phyloP scores from a whole-genome alignment of 2,113 vertebrate genomes.

The Todiramphus saurophagus region DNA sequence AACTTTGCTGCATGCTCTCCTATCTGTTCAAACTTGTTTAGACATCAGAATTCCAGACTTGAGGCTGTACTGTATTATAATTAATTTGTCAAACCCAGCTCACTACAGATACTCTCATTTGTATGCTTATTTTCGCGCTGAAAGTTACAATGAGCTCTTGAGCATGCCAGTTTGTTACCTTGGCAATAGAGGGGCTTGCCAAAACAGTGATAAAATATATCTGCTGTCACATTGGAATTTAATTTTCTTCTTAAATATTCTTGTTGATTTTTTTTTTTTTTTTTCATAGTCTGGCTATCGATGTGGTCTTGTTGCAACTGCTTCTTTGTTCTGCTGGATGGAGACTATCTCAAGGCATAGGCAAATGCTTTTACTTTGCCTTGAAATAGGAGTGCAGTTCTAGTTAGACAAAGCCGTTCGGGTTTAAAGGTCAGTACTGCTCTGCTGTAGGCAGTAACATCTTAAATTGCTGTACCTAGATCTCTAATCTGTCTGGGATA shows the following conservation, averaged over 20 bases:
- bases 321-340: neutral
- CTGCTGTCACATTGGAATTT: neutral
- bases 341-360: neutral
- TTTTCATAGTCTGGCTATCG: rapidly evolving
- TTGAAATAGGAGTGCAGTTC: neutral
- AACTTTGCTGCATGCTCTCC: neutral
- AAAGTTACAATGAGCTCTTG: neutral
- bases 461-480: neutral
- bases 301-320: neutral
- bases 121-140: neutral
- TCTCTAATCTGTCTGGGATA: neutral
- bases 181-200: constrained; percentile 43
- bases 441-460: neutral
- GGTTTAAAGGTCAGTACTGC: neutral
- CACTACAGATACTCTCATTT: neutral
- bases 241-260: neutral
- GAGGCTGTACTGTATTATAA: neutral
- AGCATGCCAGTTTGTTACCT: constrained; percentile 44
- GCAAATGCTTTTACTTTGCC: neutral
- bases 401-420: neutral
- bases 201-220: neutral
- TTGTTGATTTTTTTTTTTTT: neutral
- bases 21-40: neutral
- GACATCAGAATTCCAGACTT: neutral
- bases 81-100: neutral